phyloP scores from a whole-genome alignment of 2,113 vertebrate genomes.

The Camelus bactrianus region DNA sequence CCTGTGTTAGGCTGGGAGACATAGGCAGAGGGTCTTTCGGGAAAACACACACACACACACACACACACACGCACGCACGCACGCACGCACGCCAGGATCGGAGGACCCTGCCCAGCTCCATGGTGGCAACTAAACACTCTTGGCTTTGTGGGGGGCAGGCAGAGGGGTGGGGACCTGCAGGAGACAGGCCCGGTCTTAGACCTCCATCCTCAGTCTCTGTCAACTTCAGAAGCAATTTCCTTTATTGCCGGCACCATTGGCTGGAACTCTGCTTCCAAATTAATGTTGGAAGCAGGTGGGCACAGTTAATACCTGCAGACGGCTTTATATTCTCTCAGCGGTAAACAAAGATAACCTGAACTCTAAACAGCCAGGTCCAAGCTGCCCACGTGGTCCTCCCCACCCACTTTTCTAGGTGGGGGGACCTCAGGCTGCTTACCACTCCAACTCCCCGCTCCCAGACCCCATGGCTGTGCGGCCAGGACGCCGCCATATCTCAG shows the following conservation, averaged over 20 bases:
- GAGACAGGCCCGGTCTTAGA: background rate
- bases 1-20: background rate
- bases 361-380: background rate
- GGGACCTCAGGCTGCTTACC: background rate
- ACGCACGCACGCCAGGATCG: no score
- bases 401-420: background rate
- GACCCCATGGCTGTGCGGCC: background rate
- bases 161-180: background rate
- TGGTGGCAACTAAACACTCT: background rate
- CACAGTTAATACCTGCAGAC: background rate
- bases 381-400: accelerated
- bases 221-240: conserved; percentile 51
- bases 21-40: background rate
- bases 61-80: accelerated
- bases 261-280: background rate
- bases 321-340: accelerated
- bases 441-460: background rate
- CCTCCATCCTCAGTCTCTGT: background rate
- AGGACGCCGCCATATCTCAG: background rate
- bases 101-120: background rate
- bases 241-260: background rate
- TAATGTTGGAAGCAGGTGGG: conserved; percentile 37
- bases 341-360: conserved; percentile 43
- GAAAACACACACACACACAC: background rate
- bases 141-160: background rate